phyloP scores from a whole-genome alignment of 2,888 invertebrate species.

The Cantharis rufa region DNA sequence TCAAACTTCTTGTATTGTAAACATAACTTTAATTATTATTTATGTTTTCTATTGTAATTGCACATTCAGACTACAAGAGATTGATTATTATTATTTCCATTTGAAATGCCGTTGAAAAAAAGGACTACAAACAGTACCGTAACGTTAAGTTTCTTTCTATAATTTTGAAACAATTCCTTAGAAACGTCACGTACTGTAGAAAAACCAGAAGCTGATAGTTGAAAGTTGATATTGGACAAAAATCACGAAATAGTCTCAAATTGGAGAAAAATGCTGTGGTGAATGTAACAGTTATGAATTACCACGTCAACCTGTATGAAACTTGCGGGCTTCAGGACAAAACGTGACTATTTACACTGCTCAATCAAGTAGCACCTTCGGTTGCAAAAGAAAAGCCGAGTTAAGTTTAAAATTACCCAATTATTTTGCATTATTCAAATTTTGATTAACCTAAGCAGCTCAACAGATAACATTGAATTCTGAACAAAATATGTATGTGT shows the following conservation, averaged over 20 bases:
- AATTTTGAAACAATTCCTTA: neutral
- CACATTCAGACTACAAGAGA: neutral
- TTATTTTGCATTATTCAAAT: neutral
- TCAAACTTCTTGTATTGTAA: neutral
- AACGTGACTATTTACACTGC: neutral
- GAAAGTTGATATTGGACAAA: neutral
- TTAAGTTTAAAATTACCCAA: neutral
- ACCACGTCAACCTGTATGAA: neutral
- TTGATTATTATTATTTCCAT: neutral
- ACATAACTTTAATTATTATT: neutral
- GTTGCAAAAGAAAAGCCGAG: neutral
- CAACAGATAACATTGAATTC: neutral
- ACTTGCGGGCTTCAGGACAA: neutral
- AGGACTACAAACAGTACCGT: neutral
- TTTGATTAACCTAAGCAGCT: neutral
- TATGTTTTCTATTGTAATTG: neutral
- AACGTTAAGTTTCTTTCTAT: neutral
- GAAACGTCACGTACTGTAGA: neutral
- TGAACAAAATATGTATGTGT: neutral
- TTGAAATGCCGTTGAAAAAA: neutral
- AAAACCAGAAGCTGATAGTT: neutral
- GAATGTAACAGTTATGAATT: neutral
- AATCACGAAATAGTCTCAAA: neutral
- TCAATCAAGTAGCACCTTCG: neutral
- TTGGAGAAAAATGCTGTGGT: neutral